Conservation (phyloP, 1,140 invertebrate genomes). For the Chelonus insularis region DNA sequence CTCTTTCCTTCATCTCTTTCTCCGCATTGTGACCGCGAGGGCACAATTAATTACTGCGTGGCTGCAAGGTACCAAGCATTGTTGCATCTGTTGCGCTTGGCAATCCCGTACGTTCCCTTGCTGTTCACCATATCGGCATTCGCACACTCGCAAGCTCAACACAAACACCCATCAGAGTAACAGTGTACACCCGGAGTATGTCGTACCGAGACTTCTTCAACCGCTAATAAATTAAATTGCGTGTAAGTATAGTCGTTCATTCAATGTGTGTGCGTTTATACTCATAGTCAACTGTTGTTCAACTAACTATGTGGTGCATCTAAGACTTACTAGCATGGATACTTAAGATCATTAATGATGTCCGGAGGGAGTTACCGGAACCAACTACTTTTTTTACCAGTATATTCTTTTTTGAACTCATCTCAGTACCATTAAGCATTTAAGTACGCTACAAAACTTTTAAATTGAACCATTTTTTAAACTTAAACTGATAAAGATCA, state of each 20-base stretch:
- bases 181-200: slow-evolving; percentile 19
- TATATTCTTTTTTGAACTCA: too few relatives aligned
- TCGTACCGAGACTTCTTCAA: slow-evolving; percentile 7
- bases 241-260: slow-evolving; percentile 22
- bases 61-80: slow-evolving; percentile 42
- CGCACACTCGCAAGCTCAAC: too few relatives aligned
- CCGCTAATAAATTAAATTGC: slow-evolving; percentile 33
- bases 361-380: slow-evolving; percentile 13
- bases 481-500: too few relatives aligned
- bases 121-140: slow-evolving; percentile 12
- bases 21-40: slow-evolving; percentile 47
- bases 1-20: background rate
- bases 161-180: too few relatives aligned
- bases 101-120: slow-evolving; percentile 14
- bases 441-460: too few relatives aligned
- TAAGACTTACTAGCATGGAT: background rate
- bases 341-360: slow-evolving; percentile 11
- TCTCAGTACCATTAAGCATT: too few relatives aligned
- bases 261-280: background rate
- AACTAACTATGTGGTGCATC: slow-evolving; percentile 21
- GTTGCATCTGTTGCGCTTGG: slow-evolving; percentile 44
- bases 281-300: slow-evolving; percentile 3
- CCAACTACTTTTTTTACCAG: background rate
- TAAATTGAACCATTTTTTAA: too few relatives aligned
- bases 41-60: slow-evolving; percentile 56